Base-by-base conservation (phyloP, 1,140 invertebrate species). In the Octopus sinensis region DNA sequence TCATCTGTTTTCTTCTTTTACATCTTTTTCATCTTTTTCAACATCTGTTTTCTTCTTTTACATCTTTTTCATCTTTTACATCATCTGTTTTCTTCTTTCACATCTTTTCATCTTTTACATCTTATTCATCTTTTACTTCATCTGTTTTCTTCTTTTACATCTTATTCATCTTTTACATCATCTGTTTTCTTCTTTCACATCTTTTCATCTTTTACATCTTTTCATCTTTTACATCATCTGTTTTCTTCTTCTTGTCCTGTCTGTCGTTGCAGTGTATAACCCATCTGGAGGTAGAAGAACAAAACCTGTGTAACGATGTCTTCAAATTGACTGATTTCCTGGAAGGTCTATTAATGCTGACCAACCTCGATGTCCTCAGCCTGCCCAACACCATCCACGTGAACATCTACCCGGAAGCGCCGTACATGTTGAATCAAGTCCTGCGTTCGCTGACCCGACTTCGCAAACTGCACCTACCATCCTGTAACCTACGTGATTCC, bases 341-440 rank as follows among this genome's bases (percentile, higher is more conserved):
- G 13, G 85, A 87, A 56, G 85, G 83, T 5, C 77, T 89, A 13
- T 71, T 80, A 4, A 77, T 82, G 4, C 83, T 89, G 17, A 84
- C 85, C 6, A 81, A 84, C 54, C 83, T 89, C 3, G 81, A 81
- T 12, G 84, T 83, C 7, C 82, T 89, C 10, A 88, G 88, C 79
- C 82, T 89, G 1, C 88, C 87, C 7, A 86, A 86, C 81, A 86
- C 86, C 6, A 79, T 89, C 10, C 86, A 89, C 80, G 82, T 84
- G 4, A 82, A 83, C 52, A 75, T 82, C 12, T 56, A 84, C 12
- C 54, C 81, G n/a, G 83, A 84, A n/a, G 82, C 84, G 4, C 79
- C 78, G 52, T 56, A 54, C 54, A 78, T 85, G 68, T 80, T 89
- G 9, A 84, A 82, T 78, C 56, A 81, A n/a, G 76, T 80, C 0